phyloP scores from a whole-genome alignment of 2,113 vertebrate species.

The Albula goreensis region DNA sequence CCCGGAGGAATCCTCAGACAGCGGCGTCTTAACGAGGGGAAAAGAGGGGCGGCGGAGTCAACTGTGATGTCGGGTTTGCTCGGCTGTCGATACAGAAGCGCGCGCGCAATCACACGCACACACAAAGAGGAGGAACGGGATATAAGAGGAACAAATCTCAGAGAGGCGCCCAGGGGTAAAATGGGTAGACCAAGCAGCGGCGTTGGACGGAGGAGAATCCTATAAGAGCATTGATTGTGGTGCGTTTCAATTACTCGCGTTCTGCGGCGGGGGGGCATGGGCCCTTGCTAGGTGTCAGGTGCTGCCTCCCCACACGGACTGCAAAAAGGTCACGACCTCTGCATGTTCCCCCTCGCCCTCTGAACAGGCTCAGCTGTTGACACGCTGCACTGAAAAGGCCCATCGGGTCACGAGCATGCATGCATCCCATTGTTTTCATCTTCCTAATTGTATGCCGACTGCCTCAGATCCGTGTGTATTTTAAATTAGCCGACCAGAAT shows the following conservation, averaged over 20 bases:
- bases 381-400: not conserved
- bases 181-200: constrained; percentile 28
- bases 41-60: constrained; percentile 5
- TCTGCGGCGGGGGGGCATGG: not conserved
- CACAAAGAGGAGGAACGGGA: not conserved
- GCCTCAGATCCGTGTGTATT: too few species aligned
- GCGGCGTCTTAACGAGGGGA: constrained; percentile 30
- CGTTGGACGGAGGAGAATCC: constrained; percentile 31
- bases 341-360: not conserved
- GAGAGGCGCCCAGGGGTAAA: constrained; percentile 20
- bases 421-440: too few species aligned
- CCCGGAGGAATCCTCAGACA: constrained; percentile 30
- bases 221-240: constrained; percentile 22
- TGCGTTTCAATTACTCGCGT: constrained; percentile 34
- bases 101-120: not conserved
- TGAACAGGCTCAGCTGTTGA: not conserved
- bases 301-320: not conserved
- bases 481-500: too few species aligned
- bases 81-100: not conserved
- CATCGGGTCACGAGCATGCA: not conserved
- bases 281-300: constrained; percentile 30
- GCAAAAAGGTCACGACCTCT: constrained; percentile 1
- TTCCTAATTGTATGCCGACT: too few species aligned
- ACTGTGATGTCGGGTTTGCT: not conserved
- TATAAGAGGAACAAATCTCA: constrained; percentile 26